Conservation (phyloP, 2,113 vertebrate genomes). For the Chionodraco myersi region DNA sequence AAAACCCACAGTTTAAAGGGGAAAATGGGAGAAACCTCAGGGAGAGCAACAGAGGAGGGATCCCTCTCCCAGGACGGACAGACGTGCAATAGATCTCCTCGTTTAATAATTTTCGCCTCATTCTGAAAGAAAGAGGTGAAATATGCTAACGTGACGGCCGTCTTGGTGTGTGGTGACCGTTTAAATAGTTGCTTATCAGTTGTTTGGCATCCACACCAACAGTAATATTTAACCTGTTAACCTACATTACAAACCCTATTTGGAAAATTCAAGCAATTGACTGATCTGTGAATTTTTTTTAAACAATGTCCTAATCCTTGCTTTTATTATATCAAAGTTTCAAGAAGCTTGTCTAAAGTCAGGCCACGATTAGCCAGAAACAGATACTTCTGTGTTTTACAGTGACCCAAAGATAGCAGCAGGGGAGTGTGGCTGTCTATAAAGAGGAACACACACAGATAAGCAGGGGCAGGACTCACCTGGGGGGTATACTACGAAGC, state of each 20-base stretch:
- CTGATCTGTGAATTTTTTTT: not conserved
- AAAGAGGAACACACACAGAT: not conserved
- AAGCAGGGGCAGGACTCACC: not conserved
- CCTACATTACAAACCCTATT: not conserved
- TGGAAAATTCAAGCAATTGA: not conserved
- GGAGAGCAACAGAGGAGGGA: no score
- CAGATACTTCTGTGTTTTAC: not conserved
- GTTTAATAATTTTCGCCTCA: no score
- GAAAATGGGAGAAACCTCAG: no score
- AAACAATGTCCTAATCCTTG: not conserved
- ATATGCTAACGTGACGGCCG: no score
- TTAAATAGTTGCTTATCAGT: not conserved
- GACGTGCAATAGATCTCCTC: no score
- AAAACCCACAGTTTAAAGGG: no score
- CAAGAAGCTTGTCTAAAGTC: not conserved
- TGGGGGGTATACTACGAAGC: no score
- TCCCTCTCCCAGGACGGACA: no score
- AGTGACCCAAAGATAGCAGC: not conserved
- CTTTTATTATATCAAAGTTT: not conserved
- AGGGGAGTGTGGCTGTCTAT: not conserved
- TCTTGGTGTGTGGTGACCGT: no score
- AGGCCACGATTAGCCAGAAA: no score
- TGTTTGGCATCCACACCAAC: not conserved
- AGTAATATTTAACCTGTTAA: no score
- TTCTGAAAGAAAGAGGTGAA: no score